Conservation (phyloP, 2,888 invertebrate species). For the Drosophila robusta region DNA sequence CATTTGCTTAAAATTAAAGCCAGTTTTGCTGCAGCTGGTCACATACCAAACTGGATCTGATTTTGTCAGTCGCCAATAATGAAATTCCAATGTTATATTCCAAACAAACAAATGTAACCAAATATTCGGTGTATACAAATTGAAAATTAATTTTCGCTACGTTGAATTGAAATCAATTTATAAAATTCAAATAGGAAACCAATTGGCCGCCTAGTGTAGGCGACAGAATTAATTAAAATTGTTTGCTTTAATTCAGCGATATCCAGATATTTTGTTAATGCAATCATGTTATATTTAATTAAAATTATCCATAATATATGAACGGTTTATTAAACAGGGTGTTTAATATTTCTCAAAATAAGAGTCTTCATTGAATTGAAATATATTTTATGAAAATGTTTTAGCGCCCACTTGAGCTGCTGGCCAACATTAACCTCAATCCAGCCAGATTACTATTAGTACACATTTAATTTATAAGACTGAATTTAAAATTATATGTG, state of each 20-base stretch:
- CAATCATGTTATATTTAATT: neutral
- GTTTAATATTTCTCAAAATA: too few relatives aligned
- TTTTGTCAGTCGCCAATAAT: conserved; percentile 29
- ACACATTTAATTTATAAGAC: too few relatives aligned
- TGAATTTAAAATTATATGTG: too few relatives aligned
- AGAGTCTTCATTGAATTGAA: too few relatives aligned
- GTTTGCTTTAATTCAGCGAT: neutral
- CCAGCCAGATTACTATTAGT: too few relatives aligned
- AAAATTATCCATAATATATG: neutral
- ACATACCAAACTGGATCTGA: conserved; percentile 1
- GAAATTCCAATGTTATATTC: conserved; percentile 63
- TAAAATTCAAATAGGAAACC: conserved; percentile 2
- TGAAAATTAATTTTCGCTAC: conserved; percentile 46
- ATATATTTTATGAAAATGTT: too few relatives aligned
- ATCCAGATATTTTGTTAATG: neutral
- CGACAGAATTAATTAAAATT: conserved; percentile 19
- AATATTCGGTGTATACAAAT: conserved; percentile 43
- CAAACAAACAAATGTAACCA: conserved; percentile 44
- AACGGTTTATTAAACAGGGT: too few relatives aligned
- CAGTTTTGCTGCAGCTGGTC: conserved; percentile 1
- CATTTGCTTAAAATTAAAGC: neutral
- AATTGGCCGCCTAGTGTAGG: conserved; percentile 4
- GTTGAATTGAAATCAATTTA: conserved; percentile 54
- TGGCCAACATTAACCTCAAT: too few relatives aligned
- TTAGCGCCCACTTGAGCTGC: too few relatives aligned